phyloP scores from a whole-genome alignment of 2,113 vertebrate genomes.

The Pseudorasbora parva region DNA sequence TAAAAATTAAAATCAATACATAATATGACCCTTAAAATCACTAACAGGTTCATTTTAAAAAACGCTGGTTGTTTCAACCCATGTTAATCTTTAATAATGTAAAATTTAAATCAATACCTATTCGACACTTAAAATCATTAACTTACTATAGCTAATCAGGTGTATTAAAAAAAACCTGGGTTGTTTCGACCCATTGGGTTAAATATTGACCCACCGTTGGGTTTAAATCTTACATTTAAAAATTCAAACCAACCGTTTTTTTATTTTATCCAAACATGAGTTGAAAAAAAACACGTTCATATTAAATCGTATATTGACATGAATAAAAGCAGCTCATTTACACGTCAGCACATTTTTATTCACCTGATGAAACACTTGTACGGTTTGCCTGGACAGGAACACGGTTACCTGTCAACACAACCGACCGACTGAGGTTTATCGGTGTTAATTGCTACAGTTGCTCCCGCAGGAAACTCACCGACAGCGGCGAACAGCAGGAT shows the following conservation, averaged over 20 bases:
- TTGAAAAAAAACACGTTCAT: too few relatives aligned
- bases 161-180: too few relatives aligned
- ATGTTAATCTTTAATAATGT: too few relatives aligned
- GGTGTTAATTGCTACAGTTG: background rate
- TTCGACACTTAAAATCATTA: too few relatives aligned
- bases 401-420: background rate
- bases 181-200: too few relatives aligned
- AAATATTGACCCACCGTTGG: too few relatives aligned
- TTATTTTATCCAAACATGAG: too few relatives aligned
- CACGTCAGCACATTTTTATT: background rate
- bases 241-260: too few relatives aligned
- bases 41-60: background rate
- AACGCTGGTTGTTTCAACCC: too few relatives aligned
- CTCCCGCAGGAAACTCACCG: slow-evolving; percentile 28
- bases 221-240: too few relatives aligned
- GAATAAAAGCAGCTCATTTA: background rate
- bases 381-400: background rate
- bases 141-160: too few relatives aligned
- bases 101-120: too few relatives aligned
- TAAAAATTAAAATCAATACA: background rate
- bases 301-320: background rate
- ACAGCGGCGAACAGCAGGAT: slow-evolving; percentile 31
- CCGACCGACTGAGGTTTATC: background rate
- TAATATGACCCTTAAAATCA: background rate
- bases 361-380: background rate